Base-by-base conservation (phyloP, 1,140 invertebrate species). In the Dufourea novaeangliae region DNA sequence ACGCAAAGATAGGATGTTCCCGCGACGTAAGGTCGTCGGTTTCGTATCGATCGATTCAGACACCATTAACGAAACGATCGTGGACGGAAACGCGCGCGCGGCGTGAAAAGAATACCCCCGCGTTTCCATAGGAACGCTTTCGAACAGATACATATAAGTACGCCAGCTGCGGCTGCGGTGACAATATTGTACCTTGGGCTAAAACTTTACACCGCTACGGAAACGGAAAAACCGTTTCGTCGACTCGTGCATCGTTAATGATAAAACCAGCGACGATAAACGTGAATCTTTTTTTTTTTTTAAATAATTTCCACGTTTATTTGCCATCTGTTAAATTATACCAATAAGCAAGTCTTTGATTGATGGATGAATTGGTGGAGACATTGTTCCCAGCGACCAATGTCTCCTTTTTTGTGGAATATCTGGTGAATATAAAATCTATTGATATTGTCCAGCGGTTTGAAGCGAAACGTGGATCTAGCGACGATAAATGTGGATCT, bases 11-110 rank as follows among this genome's bases (percentile, higher is more conserved):
- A n/a, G 46, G n/a, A 17, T 50, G 25, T 32, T 32, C 27, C 25
- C 12, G 17, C 27, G 12, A 8, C 12, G 54, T 29, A 29, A 57
- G 54, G 27, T 57, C 27, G 52, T 27, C 54, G 27, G 12, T 29
- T 32, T 32, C 54, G 25, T 57, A 25, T 29, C 56, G 56, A 59
- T n/a, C 29, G 25, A 29, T 59, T 29, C 29, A 20, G 56, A 34
- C 29, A n/a, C 17, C 25, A 14, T 34, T 59, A 59, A 59, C 56
- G 56, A 59, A 34, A 57, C 54, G 54, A 57, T 50, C 52, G 22
- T 20, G 25, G 25, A 56, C 52, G 25, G 52, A 56, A 27, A 56
- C 52, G 52, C 52, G 52, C 46, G n/a, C 46, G 8, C 20, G 5
- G 20, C 46, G 46, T 50, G 46, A 50, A 50, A 57, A 57, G 54